Conservation (phyloP, 2,888 invertebrate species). For the Ctena decussata region DNA sequence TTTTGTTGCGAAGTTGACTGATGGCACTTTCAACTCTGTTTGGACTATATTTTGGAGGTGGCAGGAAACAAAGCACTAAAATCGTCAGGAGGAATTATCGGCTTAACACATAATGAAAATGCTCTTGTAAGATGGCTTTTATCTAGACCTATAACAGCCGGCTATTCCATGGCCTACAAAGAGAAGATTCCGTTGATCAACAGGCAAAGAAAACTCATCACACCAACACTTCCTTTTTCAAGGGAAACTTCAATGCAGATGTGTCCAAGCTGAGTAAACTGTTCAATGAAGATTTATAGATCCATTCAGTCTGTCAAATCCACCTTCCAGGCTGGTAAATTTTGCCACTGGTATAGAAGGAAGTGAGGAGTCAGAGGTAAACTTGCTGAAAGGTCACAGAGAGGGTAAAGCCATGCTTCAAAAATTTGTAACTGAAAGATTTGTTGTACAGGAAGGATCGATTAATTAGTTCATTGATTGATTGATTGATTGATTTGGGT, state of each 20-base stretch:
- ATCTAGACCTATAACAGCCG: neutral
- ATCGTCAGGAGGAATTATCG: slow-evolving; percentile 35
- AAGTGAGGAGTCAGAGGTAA: neutral
- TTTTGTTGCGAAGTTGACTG: too few species aligned
- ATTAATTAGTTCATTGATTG: too few species aligned
- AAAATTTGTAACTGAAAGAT: neutral
- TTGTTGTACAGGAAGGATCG: neutral
- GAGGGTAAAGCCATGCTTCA: neutral
- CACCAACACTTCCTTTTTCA: neutral
- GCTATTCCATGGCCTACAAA: neutral
- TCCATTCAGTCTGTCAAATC: neutral
- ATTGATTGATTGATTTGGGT: too few species aligned
- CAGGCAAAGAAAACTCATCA: neutral
- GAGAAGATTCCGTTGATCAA: neutral
- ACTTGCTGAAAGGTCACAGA: neutral
- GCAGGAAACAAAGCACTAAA: slow-evolving; percentile 42
- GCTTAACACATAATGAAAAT: slow-evolving; percentile 20
- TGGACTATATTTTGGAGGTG: slow-evolving; percentile 34
- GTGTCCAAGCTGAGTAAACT: neutral
- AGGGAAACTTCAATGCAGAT: neutral
- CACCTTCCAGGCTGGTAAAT: neutral
- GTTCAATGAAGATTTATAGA: slow-evolving; percentile 11
- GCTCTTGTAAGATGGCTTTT: slow-evolving; percentile 19
- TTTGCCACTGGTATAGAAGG: slow-evolving; percentile 6
- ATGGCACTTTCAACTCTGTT: slow-evolving; percentile 11